Evolutionary conservation across 92 coral and sea anemone genomes (phyloP), one percentile per base, ranked within the genome.

Genomic region (Chrysogorgia sp.): DNA sequence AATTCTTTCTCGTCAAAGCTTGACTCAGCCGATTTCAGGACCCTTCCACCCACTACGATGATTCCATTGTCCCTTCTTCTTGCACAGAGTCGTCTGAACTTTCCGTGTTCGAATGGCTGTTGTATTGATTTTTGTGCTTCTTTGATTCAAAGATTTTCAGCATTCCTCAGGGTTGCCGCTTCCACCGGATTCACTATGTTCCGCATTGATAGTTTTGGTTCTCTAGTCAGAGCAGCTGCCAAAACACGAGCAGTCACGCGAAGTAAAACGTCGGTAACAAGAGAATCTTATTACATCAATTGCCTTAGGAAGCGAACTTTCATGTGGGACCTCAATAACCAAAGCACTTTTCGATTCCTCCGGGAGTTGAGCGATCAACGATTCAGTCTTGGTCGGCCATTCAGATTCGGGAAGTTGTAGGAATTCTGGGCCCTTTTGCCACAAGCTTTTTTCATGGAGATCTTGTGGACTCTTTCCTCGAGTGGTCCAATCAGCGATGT

Each of bases 401-500:
- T 79, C 86, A 20, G 52, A 30, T 34, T 82, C 86, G 8, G 40
- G 80, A 35, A 63, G 59, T 47, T 68, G 71, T 23, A 89, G 83
- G 57, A 86, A 86, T 19, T 82, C 85, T 40, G 92, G 87, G 35
- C 90, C 90, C 13, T 71, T 83, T 50, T 90, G 88, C 87, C 89
- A 86, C 13, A 30, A 48, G 67, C 90, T 86, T 78, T 80, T 32
- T 58, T 14, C n/a, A 53, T 28, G 74, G 23, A 86, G 58, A 49
- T 86, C 86, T 29, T 58, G 63, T 25, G 93, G 93, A 29, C 63
- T 74, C 67, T 84, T 86, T 37, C 88, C 79, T 24, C 88, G 79
- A 14, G 90, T 86, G 6, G 81, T 56, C 80, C 81, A 85, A 48
- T 86, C 92, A 12, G 92, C 90, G 29, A 89, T 57, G 78, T 82